Evolutionary conservation across 2,888 invertebrate species (phyloP).

Genomic region (Isoperla grammatica): DNA sequence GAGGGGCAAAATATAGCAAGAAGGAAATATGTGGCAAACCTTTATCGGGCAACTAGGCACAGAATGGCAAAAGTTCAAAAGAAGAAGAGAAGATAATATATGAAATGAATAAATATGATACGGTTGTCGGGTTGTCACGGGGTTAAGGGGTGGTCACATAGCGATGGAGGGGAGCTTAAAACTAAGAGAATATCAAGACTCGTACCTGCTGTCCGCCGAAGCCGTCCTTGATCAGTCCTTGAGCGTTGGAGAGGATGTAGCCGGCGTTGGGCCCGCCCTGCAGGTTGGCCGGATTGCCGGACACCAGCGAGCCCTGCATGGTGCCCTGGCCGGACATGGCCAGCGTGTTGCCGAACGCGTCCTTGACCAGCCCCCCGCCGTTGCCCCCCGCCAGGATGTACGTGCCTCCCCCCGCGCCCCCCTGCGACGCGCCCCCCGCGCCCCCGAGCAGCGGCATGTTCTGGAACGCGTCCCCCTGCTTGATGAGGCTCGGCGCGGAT

Average conservation of each 20-base stretch:
- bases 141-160: too few relatives aligned
- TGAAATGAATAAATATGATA: too few relatives aligned
- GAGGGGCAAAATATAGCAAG: too few relatives aligned
- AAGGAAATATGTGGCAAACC: too few relatives aligned
- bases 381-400: constrained; percentile 18
- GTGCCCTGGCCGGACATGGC: not conserved
- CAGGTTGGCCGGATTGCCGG: constrained; percentile 2
- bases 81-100: too few relatives aligned
- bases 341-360: constrained; percentile 19
- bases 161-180: too few relatives aligned
- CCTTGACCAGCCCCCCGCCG: constrained; percentile 8
- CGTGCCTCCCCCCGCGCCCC: not conserved
- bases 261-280: not conserved
- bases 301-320: constrained; percentile 3
- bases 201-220: too few relatives aligned
- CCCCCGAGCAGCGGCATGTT: constrained; percentile 1
- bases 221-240: not conserved
- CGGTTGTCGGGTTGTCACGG: too few relatives aligned
- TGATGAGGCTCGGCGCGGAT: constrained; percentile 8
- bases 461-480: constrained; percentile 16
- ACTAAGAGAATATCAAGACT: too few relatives aligned
- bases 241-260: constrained; percentile 2
- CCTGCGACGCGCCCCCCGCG: not conserved
- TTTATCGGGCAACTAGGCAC: too few relatives aligned
- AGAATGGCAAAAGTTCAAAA: too few relatives aligned